phyloP scores from a whole-genome alignment of 2,113 vertebrate species.

The Sphyrna mokarran region DNA sequence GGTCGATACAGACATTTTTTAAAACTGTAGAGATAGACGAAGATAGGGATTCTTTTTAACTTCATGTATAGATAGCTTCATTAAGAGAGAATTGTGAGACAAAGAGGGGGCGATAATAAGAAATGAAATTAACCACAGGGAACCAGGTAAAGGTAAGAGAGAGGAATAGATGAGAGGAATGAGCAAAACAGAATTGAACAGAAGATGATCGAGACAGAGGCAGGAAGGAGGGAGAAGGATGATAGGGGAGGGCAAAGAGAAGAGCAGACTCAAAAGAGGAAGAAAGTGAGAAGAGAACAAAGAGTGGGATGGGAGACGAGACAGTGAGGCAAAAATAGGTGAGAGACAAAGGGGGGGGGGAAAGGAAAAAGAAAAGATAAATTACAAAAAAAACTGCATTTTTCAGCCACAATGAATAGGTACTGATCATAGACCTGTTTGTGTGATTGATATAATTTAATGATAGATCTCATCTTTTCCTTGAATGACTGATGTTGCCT shows the following conservation, averaged over 20 bases:
- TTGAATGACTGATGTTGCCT: not conserved
- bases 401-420: not conserved
- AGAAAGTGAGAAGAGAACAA: not conserved
- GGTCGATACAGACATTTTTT: not conserved
- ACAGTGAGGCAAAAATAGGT: not conserved
- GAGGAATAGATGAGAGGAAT: not conserved
- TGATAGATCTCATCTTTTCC: not conserved
- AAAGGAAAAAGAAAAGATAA: not conserved
- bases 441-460: not conserved
- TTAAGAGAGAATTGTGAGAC: not conserved
- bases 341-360: not conserved
- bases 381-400: not conserved
- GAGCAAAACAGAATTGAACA: not conserved
- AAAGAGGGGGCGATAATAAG: not conserved
- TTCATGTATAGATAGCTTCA: not conserved
- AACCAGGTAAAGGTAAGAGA: not conserved
- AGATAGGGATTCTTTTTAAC: not conserved
- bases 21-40: not conserved
- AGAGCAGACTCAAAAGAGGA: not conserved
- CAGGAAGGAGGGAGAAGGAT: not conserved
- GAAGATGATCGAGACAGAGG: not conserved
- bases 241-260: not conserved
- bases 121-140: not conserved
- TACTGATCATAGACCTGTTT: not conserved
- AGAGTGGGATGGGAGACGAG: not conserved